phyloP scores from a whole-genome alignment of 2,888 invertebrate genomes.

The Tortricodes alternella region DNA sequence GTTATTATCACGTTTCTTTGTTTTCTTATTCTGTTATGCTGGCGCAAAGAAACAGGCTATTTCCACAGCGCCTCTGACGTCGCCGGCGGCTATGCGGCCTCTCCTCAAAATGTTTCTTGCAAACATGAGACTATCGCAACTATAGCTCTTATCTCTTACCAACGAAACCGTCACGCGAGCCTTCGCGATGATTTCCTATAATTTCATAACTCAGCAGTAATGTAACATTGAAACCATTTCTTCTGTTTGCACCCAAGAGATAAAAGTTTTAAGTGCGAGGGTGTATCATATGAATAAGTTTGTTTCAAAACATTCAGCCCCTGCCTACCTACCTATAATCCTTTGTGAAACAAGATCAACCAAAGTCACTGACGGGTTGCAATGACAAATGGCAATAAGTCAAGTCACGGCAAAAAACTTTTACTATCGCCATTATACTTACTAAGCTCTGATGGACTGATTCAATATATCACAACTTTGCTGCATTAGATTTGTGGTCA shows the following conservation, averaged over 20 bases:
- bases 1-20: conserved; percentile 56
- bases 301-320: conserved; percentile 46
- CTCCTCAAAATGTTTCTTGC: conserved; percentile 46
- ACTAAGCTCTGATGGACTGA: conserved; percentile 15
- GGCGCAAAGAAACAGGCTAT: conserved; percentile 42
- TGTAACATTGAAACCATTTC: conserved; percentile 40
- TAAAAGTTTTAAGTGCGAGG: conserved; percentile 38
- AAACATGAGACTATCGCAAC: conserved; percentile 46
- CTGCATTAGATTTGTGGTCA: conserved; percentile 39
- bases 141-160: conserved; percentile 53
- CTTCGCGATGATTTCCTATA: conserved; percentile 41
- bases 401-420: conserved; percentile 49
- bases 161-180: conserved; percentile 40
- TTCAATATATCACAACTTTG: conserved; percentile 41
- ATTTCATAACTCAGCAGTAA: conserved; percentile 46
- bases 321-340: conserved; percentile 59
- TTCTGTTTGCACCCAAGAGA: conserved; percentile 45
- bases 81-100: conserved; percentile 41
- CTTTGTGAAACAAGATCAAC: conserved; percentile 64
- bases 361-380: conserved; percentile 44
- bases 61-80: conserved; percentile 38
- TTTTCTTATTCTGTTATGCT: conserved; percentile 49
- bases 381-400: conserved; percentile 61
- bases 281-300: conserved; percentile 48
- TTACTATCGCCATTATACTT: conserved; percentile 28